Conservation (phyloP, 1,140 invertebrate species). For the Ceratina japonica region DNA sequence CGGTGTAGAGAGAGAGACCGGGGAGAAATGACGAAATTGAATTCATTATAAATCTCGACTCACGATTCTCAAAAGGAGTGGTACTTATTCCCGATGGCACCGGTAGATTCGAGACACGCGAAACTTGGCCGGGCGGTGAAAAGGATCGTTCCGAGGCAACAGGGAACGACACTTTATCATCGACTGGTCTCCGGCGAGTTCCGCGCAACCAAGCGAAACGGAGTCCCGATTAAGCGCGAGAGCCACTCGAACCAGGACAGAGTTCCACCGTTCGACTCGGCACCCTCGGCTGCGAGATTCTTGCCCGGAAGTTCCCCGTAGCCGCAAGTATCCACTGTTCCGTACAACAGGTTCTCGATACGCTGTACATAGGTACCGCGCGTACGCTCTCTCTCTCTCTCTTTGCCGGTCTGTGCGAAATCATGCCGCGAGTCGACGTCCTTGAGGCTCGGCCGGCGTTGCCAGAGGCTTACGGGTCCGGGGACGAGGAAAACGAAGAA, state of each 20-base stretch:
- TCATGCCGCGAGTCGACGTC: slow-evolving; percentile 46
- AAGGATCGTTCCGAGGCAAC: background rate
- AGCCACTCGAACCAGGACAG: background rate
- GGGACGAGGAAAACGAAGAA: background rate
- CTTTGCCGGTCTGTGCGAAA: slow-evolving; percentile 4
- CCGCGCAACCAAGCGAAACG: slow-evolving; percentile 23
- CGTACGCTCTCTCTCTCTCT: background rate
- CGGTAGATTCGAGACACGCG: background rate
- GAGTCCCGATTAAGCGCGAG: background rate
- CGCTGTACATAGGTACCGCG: slow-evolving; percentile 2
- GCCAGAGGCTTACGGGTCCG: slow-evolving; percentile 20
- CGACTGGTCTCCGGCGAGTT: slow-evolving; percentile 1
- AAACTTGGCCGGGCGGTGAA: background rate
- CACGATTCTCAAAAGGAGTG: too few species aligned
- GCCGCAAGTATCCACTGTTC: slow-evolving; percentile 43
- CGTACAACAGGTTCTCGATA: slow-evolving; percentile 46
- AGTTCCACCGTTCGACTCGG: slow-evolving; percentile 14
- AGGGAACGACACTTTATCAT: background rate
- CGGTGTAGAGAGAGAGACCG: too few species aligned
- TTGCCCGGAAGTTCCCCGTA: slow-evolving; percentile 48
- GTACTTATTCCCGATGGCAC: too few species aligned
- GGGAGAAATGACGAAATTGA: too few species aligned
- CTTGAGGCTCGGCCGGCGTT: slow-evolving; percentile 42
- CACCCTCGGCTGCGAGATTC: slow-evolving; percentile 29
- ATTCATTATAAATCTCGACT: background rate